Conservation (phyloP, 2,888 invertebrate species). For the Lasiommata megera region DNA sequence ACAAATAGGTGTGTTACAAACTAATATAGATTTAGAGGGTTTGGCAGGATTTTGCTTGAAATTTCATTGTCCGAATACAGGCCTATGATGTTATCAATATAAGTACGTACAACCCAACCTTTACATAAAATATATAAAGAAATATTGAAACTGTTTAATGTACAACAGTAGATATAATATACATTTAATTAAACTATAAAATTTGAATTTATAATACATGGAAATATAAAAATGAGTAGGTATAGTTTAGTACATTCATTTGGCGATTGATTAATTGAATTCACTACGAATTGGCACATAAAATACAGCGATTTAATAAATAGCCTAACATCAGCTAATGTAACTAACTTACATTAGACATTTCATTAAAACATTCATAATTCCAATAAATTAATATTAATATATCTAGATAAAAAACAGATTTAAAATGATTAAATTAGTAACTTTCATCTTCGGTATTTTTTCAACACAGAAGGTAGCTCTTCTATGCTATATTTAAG, state of each 20-base stretch:
- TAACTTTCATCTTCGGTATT: slow-evolving; percentile 37
- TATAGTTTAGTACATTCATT: slow-evolving; percentile 39
- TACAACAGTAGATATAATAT: slow-evolving; percentile 42
- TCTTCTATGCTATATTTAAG: slow-evolving; percentile 28
- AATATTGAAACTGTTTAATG: slow-evolving; percentile 34
- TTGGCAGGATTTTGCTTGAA: slow-evolving; percentile 79
- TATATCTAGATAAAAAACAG: slow-evolving; percentile 33
- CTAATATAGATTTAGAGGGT: slow-evolving; percentile 43
- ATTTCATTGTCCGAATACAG: slow-evolving; percentile 62
- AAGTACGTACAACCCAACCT: slow-evolving; percentile 51
- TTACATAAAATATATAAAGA: slow-evolving; percentile 56
- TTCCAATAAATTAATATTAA: slow-evolving; percentile 42
- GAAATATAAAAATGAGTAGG: slow-evolving; percentile 23
- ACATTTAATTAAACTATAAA: slow-evolving; percentile 29
- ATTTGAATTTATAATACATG: slow-evolving; percentile 22
- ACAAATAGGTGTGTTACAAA: slow-evolving; percentile 52
- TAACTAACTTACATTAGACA: slow-evolving; percentile 35
- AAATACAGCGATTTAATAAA: slow-evolving; percentile 42
- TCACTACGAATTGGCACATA: slow-evolving; percentile 67
- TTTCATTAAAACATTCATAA: slow-evolving; percentile 41
- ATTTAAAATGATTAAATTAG: slow-evolving; percentile 34
- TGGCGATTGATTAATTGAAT: slow-evolving; percentile 44
- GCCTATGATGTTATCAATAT: slow-evolving; percentile 45
- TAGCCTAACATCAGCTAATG: slow-evolving; percentile 45
- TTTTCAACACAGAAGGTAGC: slow-evolving; percentile 27